Conservation (phyloP, 2,113 vertebrate genomes). For the Entomyzon cyanotis region DNA sequence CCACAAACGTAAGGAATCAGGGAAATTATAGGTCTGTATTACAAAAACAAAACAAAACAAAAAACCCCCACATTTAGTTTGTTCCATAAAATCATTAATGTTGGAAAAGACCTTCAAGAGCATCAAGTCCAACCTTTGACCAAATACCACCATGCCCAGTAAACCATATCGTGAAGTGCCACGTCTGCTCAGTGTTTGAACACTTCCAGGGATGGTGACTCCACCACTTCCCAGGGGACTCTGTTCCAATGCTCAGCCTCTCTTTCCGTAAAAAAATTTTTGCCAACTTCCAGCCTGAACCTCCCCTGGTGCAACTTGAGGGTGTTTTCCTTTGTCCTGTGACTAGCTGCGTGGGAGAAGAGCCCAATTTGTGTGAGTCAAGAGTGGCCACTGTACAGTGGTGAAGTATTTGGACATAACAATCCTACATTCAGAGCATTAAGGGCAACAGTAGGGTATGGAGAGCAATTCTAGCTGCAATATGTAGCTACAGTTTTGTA, state of each 20-base stretch:
- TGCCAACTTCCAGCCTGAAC: neutral
- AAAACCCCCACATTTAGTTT: neutral
- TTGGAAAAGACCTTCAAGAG: neutral
- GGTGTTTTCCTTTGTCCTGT: neutral
- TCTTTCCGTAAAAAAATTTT: neutral
- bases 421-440: neutral
- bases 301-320: neutral
- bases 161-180: neutral
- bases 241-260: neutral
- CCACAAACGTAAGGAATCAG: neutral
- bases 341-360: neutral
- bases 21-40: neutral
- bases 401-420: neutral
- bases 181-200: neutral
- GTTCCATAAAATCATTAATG: neutral
- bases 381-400: neutral
- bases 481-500: accelerated
- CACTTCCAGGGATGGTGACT: neutral
- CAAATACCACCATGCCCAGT: neutral
- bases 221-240: neutral
- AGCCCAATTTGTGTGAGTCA: neutral
- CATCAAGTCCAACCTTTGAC: neutral
- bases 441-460: neutral
- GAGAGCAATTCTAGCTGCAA: neutral
- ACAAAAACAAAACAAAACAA: neutral